Percentiles rank a stretch among this genome's conserved stretches.
phyloP scores from a whole-genome alignment of 2,888 invertebrate species.

The Stomorhina lunata region DNA sequence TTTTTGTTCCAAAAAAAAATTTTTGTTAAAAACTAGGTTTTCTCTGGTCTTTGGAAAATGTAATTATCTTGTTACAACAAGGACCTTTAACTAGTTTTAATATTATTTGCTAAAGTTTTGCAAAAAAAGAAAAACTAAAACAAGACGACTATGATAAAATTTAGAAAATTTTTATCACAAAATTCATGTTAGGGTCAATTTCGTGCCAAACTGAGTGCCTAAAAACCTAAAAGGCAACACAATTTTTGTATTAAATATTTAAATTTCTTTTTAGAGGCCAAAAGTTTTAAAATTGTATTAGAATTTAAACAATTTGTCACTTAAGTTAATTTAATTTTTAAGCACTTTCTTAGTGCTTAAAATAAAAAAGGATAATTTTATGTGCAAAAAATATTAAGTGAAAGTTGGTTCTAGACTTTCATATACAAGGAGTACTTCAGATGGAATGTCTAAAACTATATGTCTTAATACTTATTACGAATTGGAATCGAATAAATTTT shows the following conservation, averaged over 20 bases:
- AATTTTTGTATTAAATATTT: not conserved
- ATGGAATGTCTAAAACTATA: too few species aligned
- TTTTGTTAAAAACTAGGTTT: constrained; percentile 22
- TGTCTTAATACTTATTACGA: too few species aligned
- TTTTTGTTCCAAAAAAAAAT: too few species aligned
- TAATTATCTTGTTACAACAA: constrained; percentile 41
- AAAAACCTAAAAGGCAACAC: not conserved
- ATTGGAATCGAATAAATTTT: too few species aligned
- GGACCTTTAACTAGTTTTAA: constrained; percentile 14
- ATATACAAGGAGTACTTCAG: too few species aligned
- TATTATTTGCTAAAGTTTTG: too few species aligned
- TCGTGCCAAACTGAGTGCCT: not conserved
- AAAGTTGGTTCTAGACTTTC: too few species aligned
- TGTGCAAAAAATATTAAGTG: too few species aligned
- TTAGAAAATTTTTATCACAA: too few species aligned
- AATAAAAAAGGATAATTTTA: too few species aligned
- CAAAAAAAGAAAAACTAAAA: not conserved
- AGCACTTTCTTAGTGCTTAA: too few species aligned
- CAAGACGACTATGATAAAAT: not conserved
- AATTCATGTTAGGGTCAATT: not conserved
- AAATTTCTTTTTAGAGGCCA: not conserved
- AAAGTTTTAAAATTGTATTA: not conserved
- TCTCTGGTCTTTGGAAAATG: constrained; percentile 32
- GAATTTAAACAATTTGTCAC: not conserved
- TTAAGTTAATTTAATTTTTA: too few species aligned